Evolutionary conservation across 1,140 invertebrate species (phyloP).

Genomic region (Pentalonia nigronervosa): DNA sequence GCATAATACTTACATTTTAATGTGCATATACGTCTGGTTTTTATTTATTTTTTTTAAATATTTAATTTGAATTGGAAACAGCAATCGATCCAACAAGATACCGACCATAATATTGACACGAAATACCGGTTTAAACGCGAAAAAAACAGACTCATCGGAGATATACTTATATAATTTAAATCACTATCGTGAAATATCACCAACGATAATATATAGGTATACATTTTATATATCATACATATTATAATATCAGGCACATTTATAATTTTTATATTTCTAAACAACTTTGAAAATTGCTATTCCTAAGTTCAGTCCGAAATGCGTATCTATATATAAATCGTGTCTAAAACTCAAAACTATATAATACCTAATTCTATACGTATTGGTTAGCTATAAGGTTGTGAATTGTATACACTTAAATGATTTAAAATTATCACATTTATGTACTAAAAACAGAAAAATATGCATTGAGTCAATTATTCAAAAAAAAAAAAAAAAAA

Average conservation of each 20-base stretch:
- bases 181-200: neutral
- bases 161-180: neutral
- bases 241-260: neutral
- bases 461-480: too few species aligned
- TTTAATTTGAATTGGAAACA: constrained; percentile 10
- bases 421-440: too few species aligned
- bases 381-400: too few species aligned
- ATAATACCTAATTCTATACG: too few species aligned
- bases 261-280: neutral
- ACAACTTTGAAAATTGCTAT: neutral
- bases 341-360: too few species aligned
- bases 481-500: too few species aligned
- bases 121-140: neutral
- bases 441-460: too few species aligned
- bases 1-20: neutral
- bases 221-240: neutral
- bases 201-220: neutral
- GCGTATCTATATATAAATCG: too few species aligned
- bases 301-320: neutral
- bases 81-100: constrained; percentile 15
- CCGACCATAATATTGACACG: neutral
- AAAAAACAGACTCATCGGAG: neutral
- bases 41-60: neutral
- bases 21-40: neutral
- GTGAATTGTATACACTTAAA: too few species aligned